A percentile compares a stretch with the other conserved stretches of the same genome.
Evolutionary conservation across 1,140 invertebrate genomes (phyloP).

Genomic region (Archegozetes longisetosus): DNA sequence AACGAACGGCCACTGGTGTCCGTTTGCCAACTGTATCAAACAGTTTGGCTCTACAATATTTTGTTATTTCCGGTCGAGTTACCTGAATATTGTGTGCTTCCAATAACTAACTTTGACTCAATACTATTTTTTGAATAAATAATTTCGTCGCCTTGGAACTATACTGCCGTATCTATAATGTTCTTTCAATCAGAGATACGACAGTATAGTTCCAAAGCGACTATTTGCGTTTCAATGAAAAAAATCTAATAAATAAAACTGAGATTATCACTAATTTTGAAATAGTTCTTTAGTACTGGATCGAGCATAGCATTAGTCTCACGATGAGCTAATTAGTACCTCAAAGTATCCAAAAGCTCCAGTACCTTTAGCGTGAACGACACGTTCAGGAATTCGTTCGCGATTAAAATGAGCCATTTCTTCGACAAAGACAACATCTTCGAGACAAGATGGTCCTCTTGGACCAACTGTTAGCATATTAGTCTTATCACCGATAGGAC

Average conservation of each 20-base stretch:
- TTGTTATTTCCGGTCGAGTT: conserved; percentile 48
- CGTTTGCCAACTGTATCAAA: conserved; percentile 66
- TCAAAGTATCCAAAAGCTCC: conserved; percentile 97
- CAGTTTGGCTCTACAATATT: conserved; percentile 62
- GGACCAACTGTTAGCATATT: conserved; percentile 69
- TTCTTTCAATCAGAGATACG: no score
- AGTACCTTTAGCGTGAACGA: conserved; percentile 93
- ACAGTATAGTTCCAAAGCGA: no score
- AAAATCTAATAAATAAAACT: no score
- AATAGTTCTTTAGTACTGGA: no score
- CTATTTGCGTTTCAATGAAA: no score
- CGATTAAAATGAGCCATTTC: conserved; percentile 73
- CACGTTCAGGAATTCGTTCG: conserved; percentile 89
- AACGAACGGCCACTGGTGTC: conserved; percentile 61
- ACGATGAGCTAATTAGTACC: no score
- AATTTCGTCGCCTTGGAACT: no score
- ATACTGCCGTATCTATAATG: no score
- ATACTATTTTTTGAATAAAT: no score
- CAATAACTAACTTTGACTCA: not conserved
- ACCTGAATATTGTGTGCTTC: conserved; percentile 34
- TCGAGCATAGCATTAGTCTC: no score
- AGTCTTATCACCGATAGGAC: conserved; percentile 59
- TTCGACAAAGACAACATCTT: conserved; percentile 70
- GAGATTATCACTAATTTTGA: no score
- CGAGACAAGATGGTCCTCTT: conserved; percentile 66